Evolutionary conservation across 2,797 vertebrate species (phyloP), one percentile per base, ranked within the genome.

Genomic region (Hyperoplus immaculatus): DNA sequence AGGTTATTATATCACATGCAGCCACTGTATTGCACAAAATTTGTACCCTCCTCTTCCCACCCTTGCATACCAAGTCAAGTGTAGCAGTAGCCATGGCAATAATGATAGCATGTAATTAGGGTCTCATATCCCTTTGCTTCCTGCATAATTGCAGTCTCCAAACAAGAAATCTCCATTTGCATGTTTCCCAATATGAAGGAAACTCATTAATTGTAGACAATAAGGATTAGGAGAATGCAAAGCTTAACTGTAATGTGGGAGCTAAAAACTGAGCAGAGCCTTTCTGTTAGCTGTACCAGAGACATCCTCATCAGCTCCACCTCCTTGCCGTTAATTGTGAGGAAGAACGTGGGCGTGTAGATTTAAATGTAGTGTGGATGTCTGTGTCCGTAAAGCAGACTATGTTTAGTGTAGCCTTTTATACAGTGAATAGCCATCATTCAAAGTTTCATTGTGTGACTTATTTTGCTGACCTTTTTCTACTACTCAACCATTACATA

Each of bases 201-300:
- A 94, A 94, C 89, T 94, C 93, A 94, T 95, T 94, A 94, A 92
- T 94, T 90, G 90, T 85, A 93, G 90, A 94, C 93, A 94, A 95
- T 94, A 86, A 93, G 92, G 93, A 94, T 94, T 93, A 94, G 77
- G 77, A 89, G 80, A 84, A 79, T 87, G 88, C 83, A 89, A 91
- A 91, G 90, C 90, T 89, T 87, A 88, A 90, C 90, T 87, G 88
- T 92, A 93, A 93, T 91, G 88, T 83, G 81, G 86, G 89, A 88
- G 89, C 87, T 80, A 76, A 80, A 29, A 88, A 88, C 76, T 77
- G 86, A 92, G 90, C 89, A 79, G 87, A 29, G 73, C 79, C 82
- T 88, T 88, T 87, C 78, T 88, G 81, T 88, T 87, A 83, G 77
- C 85, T 13, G 55, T 80, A 74, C 57, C 51, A 71, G 75, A 80